Evolutionary conservation across 2,888 invertebrate species (phyloP).

Genomic region (Aquatica leii): DNA sequence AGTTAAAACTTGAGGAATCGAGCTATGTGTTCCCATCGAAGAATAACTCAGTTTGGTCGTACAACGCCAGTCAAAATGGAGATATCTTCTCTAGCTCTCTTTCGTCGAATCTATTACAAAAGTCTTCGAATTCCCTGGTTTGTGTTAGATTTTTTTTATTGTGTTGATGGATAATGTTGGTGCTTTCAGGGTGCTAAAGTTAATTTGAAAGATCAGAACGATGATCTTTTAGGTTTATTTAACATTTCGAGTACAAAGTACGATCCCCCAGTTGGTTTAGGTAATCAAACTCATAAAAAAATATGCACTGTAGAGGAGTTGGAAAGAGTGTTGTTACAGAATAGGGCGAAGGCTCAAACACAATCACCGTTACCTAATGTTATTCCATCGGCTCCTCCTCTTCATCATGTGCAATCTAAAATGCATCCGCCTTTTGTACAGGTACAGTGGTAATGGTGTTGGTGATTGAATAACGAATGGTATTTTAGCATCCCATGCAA

Average conservation of each 20-base stretch:
- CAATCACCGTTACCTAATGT: slow-evolving; percentile 25
- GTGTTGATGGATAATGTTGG: too few species aligned
- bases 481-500: slow-evolving; percentile 29
- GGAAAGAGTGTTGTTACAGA: slow-evolving; percentile 71
- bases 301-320: slow-evolving; percentile 78
- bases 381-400: background rate
- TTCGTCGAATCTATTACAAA: slow-evolving; percentile 41
- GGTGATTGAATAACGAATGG: background rate
- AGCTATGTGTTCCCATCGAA: slow-evolving; percentile 42
- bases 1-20: slow-evolving; percentile 48
- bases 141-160: too few species aligned
- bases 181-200: background rate
- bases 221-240: slow-evolving; percentile 9
- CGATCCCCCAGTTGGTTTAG: background rate
- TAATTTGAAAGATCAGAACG: background rate
- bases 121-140: slow-evolving; percentile 49
- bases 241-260: background rate
- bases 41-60: slow-evolving; percentile 52
- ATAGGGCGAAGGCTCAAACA: slow-evolving; percentile 40
- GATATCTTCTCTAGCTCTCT: slow-evolving; percentile 39
- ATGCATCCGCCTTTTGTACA: slow-evolving; percentile 17
- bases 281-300: slow-evolving; percentile 62
- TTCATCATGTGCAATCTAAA: slow-evolving; percentile 19
- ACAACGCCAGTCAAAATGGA: slow-evolving; percentile 50
- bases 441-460: slow-evolving; percentile 13